Percentiles rank a stretch among this genome's conserved stretches.
phyloP scores from a whole-genome alignment of 2,888 invertebrate species.

The Hololepta plana region DNA sequence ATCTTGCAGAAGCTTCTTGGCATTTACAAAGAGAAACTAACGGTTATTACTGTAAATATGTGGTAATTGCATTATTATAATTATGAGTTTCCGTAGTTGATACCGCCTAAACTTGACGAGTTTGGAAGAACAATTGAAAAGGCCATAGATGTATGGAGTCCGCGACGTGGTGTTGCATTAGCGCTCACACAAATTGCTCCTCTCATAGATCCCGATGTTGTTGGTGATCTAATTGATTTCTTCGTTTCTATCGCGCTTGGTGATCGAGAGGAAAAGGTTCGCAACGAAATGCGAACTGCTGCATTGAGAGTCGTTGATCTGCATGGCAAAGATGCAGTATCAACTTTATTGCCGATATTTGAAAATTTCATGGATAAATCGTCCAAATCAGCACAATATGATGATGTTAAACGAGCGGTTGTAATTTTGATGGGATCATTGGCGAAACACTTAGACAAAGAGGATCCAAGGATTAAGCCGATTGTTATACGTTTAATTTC shows the following conservation, averaged over 20 bases:
- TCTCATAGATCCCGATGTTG: conserved; percentile 45
- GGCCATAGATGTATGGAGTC: conserved; percentile 80
- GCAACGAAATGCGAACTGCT: conserved; percentile 82
- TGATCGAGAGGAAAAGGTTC: conserved; percentile 66
- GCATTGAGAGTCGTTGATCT: conserved; percentile 82
- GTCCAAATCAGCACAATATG: conserved; percentile 76
- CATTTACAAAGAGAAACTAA: conserved; percentile 58
- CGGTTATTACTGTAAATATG: conserved; percentile 27
- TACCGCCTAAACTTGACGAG: conserved; percentile 73
- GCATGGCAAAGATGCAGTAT: conserved; percentile 73
- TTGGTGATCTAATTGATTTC: conserved; percentile 56
- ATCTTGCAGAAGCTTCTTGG: conserved; percentile 48
- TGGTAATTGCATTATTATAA: conserved; percentile 5
- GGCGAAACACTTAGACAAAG: conserved; percentile 86
- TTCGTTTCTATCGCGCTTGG: conserved; percentile 74
- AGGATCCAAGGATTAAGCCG: conserved; percentile 80
- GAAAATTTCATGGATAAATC: conserved; percentile 87
- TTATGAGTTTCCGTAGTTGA: conserved; percentile 32
- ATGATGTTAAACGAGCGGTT: conserved; percentile 88
- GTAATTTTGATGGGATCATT: conserved; percentile 94
- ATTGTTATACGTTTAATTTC: conserved; percentile 81
- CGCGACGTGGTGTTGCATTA: conserved; percentile 74
- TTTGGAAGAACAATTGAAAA: conserved; percentile 78
- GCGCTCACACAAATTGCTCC: conserved; percentile 66
- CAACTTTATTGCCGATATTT: conserved; percentile 73